Evolutionary conservation across 2,888 invertebrate genomes (phyloP), one percentile per base, ranked within the genome.

Genomic region (Leptothorax acervorum): DNA sequence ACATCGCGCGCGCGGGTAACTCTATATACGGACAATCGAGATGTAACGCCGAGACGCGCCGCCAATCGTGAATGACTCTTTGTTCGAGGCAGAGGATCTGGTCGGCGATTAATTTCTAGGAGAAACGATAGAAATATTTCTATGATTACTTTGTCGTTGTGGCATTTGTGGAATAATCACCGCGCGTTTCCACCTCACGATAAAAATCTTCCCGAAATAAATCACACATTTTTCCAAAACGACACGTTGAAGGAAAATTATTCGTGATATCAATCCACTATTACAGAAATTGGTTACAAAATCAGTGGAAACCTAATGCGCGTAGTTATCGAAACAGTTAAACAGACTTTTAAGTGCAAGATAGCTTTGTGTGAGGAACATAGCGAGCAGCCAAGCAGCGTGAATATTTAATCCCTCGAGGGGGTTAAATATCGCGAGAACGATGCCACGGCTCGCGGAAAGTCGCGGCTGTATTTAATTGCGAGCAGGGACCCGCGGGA

Each of bases 51-150:
- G 23, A 75, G 68, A 86, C 85, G 78, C 62, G 63, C 81, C 57
- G 63, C 55, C 82, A 35, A 73, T 83, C 68, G 55, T 81, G 86
- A 90, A 90, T 89, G 86, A 90, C 81, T 87, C 90, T 87, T 88
- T 90, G 86, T 90, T 12, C 84, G 51, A 1, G 42, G 28, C 12
- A 42, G 68, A 53, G 51, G 74, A 76, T 74, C 83, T 84, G 83
- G 70, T 86, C 84, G 76, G 65, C 68, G 74, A 85, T 66, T 78
- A 86, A 83, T 82, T 90, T 87, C 86, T 45, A 45, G 39, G 48
- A 70, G 51, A 12, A 66, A 60, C n/a, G 63, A 73, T 73, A 51
- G 23, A 57, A 84, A 28, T 48, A 71, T 48, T 31, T 45, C n/a
- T 1, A 3, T 35, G 0, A 3, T 66, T 35, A 55, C 15, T 78